Percentiles rank a stretch among this genome's conserved stretches.
Conservation (phyloP, 2,888 invertebrate genomes). For the Cynaeus angustus region DNA sequence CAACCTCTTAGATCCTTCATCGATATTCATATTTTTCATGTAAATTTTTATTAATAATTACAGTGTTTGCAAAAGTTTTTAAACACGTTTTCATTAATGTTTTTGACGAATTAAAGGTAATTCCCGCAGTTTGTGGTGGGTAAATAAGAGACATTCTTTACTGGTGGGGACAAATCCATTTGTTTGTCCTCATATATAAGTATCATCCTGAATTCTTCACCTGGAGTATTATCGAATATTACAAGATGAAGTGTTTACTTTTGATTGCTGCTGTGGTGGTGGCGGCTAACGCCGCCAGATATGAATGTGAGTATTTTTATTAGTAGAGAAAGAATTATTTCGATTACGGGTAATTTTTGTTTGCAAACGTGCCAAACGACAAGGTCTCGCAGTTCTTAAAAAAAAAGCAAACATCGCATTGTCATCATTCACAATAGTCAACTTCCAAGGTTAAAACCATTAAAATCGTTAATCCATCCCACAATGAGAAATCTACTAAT, state of each 20-base stretch:
- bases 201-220: slow-evolving; percentile 30
- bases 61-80: slow-evolving; percentile 42
- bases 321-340: not conserved
- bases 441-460: slow-evolving; percentile 28
- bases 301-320: slow-evolving; percentile 37
- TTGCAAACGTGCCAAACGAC: slow-evolving; percentile 18
- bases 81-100: slow-evolving; percentile 42
- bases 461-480: slow-evolving; percentile 30
- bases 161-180: slow-evolving; percentile 38
- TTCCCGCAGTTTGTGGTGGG: slow-evolving; percentile 42
- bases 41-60: slow-evolving; percentile 17
- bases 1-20: slow-evolving; percentile 11
- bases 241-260: slow-evolving; percentile 44
- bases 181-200: slow-evolving; percentile 38
- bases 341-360: not conserved
- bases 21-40: slow-evolving; percentile 4
- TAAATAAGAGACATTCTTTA: slow-evolving; percentile 30
- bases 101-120: slow-evolving; percentile 41
- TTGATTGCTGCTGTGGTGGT: slow-evolving; percentile 21
- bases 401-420: slow-evolving; percentile 21
- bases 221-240: slow-evolving; percentile 19
- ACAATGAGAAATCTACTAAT: slow-evolving; percentile 13
- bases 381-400: slow-evolving; percentile 22
- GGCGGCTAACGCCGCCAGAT: slow-evolving; percentile 37
- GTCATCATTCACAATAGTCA: slow-evolving; percentile 13